Evolutionary conservation across 1,140 invertebrate species (phyloP), one percentile per base, ranked within the genome.

Genomic region (Mamestra configurata): DNA sequence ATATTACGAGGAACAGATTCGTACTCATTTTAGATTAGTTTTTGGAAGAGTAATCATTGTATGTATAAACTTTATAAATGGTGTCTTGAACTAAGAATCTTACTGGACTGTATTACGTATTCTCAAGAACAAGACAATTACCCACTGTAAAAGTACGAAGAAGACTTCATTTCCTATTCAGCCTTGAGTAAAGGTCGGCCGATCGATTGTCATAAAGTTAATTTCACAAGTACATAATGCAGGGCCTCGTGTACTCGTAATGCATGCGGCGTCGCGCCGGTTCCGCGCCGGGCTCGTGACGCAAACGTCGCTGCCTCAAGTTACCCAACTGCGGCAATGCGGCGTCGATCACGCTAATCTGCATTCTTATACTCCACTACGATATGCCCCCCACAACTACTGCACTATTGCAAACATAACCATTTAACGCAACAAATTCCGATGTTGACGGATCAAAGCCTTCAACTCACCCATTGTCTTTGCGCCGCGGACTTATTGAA

Each of bases 241-340:
- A 75, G 59, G 70, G 46, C 79, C 46, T 66, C 31, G 76, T 72
- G 51, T 55, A 35, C 27, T 72, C 40, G 46, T 68, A 68, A 37
- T 77, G 35, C 24, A 79, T 66, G 71, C 59, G 76, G 72, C 51
- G 35, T 43, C 51, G 64, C 15, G 43, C 49, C 61, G 13, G 35
- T 40, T n/a, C 40, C 37, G 64, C 51, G 55, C 0, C 71, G 55
- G 71, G 15, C 51, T 57, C 40, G 82, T 90, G 87, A 90, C 86
- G 89, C 83, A 89, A 87, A 79, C 82, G 71, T 80, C 72, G 75
- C 51, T 77, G 82, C 80, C 79, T 80, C 75, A 82, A 70, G 73
- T 85, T 84, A 82, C 80, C 73, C 85, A 88, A 88, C 85, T 81
- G 81, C 88, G 79, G 90, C 89, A 89, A 77, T 88, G 88, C 87